Evolutionary conservation across 1,140 invertebrate species (phyloP).

Genomic region (Camponotus floridanus): DNA sequence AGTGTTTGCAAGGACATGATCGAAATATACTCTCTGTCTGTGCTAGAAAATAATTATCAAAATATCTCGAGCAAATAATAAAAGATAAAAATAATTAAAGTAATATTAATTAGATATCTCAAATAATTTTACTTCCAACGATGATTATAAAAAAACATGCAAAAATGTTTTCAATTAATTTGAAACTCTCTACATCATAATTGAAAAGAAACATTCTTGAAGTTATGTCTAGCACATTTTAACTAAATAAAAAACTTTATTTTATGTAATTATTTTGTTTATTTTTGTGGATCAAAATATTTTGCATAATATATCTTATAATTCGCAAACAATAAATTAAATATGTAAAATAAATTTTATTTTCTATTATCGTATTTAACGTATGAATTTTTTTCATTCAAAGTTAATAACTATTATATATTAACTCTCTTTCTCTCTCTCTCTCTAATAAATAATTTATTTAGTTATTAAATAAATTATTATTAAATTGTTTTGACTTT

Average conservation of each 20-base stretch:
- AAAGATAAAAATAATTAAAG: not conserved
- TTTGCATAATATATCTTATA: not conserved
- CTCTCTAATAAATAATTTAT: not conserved
- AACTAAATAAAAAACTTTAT: not conserved
- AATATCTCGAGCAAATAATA: not conserved
- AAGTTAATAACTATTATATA: not conserved
- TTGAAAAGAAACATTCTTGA: not conserved
- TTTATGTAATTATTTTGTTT: not conserved
- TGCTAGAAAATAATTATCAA: not conserved
- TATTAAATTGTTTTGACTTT: not conserved
- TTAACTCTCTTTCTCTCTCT: too few species aligned
- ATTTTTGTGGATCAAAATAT: not conserved
- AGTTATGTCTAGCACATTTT: not conserved
- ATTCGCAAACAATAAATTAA: not conserved
- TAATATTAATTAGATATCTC: not conserved
- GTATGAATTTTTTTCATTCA: not conserved
- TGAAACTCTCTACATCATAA: not conserved
- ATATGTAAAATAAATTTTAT: not conserved
- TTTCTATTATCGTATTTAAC: not conserved
- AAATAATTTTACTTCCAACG: not conserved
- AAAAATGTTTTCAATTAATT: not conserved
- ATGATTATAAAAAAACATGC: not conserved
- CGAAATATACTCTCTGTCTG: not conserved
- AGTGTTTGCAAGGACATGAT: not conserved
- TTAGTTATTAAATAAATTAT: not conserved